phyloP scores from a whole-genome alignment of 1,140 invertebrate genomes.

The Euura saliciscinereae region DNA sequence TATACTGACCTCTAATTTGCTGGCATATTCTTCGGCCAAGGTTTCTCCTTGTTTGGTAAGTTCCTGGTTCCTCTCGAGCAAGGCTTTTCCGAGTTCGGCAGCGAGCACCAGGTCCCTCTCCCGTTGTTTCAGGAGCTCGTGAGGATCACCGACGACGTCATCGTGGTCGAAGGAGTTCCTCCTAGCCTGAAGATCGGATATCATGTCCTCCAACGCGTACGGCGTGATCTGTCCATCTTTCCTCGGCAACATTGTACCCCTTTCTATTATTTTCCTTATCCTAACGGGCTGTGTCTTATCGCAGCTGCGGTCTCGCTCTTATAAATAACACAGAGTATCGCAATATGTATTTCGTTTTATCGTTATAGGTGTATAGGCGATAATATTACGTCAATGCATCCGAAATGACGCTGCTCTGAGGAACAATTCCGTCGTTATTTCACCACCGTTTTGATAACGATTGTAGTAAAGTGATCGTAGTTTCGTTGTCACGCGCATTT shows the following conservation, averaged over 20 bases:
- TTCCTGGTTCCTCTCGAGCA: slow-evolving; percentile 94
- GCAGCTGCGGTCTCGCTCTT: slow-evolving; percentile 17
- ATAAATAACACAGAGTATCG: not conserved
- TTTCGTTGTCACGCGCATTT: no score
- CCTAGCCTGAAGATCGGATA: slow-evolving; percentile 50
- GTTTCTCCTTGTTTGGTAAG: slow-evolving; percentile 85
- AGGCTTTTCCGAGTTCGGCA: slow-evolving; percentile 92
- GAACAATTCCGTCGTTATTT: not conserved
- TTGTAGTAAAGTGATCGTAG: no score
- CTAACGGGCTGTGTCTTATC: slow-evolving; percentile 33
- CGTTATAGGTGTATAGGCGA: not conserved
- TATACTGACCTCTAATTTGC: slow-evolving; percentile 86
- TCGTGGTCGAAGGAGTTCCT: slow-evolving; percentile 47
- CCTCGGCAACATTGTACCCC: slow-evolving; percentile 60
- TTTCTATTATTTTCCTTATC: slow-evolving; percentile 36
- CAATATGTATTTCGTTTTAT: not conserved
- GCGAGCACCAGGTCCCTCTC: slow-evolving; percentile 91
- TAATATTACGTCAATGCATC: not conserved
- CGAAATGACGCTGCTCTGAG: not conserved
- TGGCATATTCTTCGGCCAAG: slow-evolving; percentile 86
- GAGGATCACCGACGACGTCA: slow-evolving; percentile 72
- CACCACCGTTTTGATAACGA: not conserved
- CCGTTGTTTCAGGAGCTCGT: slow-evolving; percentile 86
- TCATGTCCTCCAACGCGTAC: slow-evolving; percentile 65
- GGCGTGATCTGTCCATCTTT: slow-evolving; percentile 61